Base-by-base conservation (phyloP, 2,888 invertebrate species). In the Drosophila stalkeri region DNA sequence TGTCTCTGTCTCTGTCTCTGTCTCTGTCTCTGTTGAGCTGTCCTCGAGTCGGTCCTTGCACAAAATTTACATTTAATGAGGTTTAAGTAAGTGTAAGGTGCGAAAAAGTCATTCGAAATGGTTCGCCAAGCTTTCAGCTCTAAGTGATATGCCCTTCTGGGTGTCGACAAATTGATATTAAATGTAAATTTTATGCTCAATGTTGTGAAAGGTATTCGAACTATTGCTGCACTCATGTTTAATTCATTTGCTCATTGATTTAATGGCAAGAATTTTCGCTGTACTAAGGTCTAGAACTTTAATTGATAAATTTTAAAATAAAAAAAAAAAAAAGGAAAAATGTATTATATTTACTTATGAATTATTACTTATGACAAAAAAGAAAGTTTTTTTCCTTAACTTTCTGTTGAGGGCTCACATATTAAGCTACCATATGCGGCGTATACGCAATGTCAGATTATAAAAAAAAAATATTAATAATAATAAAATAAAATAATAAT, bases 31-130 rank as follows among this genome's bases (percentile, higher is more conserved):
- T 16, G 54, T 20, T 35, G 20, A 39, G 47, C 54, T 33, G 62
- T 69, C 68, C 72, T 65, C 69, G 64, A 65, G 60, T 67, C 51
- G 52, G 63, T 37, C 54, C 71, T 76, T 72, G 70, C 71, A 69
- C 54, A 82, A 88, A 88, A 88, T 86, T 86, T 86, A 77, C 86
- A 86, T 86, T 86, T 86, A 86, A 86, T 86, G 86, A 88, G 84
- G 78, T 83, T 80, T 80, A 80, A 80, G 77, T 71, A 76, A 79
- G 56, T 73, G 72, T 63, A 80, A 86, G 84, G 80, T 81, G 83
- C 66, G 72, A 78, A 80, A 76, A 77, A 73, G 72, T 64, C 59
- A 64, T 74, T 74, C 65, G 55, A 66, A 70, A 61, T 43, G 55
- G 52, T 57, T 47, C 39, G 46, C 49, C 47, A 52, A 60, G 63